These are phyloP conservation scores for Podiceps cristatus DNA, from an alignment of 2,113 vertebrate species.

Conservation along the genomic window DNA sequence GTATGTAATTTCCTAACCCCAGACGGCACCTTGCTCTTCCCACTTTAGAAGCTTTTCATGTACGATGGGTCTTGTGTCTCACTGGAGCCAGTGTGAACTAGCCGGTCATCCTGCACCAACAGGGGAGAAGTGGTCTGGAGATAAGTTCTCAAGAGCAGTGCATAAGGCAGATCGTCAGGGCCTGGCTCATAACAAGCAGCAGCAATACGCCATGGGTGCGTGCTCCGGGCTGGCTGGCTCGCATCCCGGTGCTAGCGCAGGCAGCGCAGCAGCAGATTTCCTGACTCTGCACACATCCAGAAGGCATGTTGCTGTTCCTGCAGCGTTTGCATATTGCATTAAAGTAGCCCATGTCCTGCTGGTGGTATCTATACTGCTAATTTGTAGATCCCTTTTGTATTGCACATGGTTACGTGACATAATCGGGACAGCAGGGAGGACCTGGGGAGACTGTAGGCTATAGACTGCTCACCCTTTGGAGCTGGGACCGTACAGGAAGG, in stretches of 20 bases:
- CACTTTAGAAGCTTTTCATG: fast-evolving
- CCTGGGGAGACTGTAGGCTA: not conserved
- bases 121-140: not conserved
- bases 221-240: not conserved
- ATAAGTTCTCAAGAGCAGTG: not conserved
- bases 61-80: too few species aligned
- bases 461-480: not conserved
- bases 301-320: not conserved
- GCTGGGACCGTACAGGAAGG: too few species aligned
- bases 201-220: too few species aligned
- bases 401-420: too few species aligned
- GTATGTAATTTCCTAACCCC: not conserved
- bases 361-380: not conserved
- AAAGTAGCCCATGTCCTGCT: not conserved
- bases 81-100: not conserved
- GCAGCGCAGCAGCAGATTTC: not conserved
- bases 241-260: fast-evolving
- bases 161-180: not conserved
- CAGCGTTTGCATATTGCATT: not conserved
- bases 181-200: not conserved
- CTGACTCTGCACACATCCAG: not conserved
- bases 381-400: not conserved
- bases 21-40: not conserved
- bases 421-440: not conserved
- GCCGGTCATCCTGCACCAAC: not conserved